Conservation (phyloP, 2,797 vertebrate genomes). For the Capromys pilorides region DNA sequence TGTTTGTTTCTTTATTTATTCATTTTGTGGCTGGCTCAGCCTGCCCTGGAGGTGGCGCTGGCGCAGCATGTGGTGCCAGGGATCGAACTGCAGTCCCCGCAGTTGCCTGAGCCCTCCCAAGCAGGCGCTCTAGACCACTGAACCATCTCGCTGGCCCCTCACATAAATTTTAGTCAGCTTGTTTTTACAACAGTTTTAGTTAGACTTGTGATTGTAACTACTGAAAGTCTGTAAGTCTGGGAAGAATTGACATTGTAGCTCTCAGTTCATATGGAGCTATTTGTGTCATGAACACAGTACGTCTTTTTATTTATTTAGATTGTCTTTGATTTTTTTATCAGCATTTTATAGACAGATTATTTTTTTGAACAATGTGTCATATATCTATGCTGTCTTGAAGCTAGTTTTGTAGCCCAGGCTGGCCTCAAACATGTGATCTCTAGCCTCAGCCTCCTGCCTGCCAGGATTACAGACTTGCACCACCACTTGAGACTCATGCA, state of each 20-base stretch:
- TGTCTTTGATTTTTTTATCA: not conserved
- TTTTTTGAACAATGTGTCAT: not conserved
- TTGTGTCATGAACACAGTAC: not conserved
- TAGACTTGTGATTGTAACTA: not conserved
- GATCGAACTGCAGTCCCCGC: too few species aligned
- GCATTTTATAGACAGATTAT: conserved; percentile 15
- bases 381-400: not conserved
- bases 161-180: not conserved
- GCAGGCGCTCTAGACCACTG: too few species aligned
- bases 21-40: too few species aligned
- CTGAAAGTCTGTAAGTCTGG: not conserved
- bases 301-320: not conserved
- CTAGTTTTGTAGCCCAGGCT: not conserved
- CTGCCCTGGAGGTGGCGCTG: too few species aligned
- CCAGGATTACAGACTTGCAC: not conserved
- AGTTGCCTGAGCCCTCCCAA: too few species aligned
- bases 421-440: not conserved
- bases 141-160: too few species aligned
- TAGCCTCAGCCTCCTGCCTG: not conserved
- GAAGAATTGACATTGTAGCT: not conserved
- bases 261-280: not conserved
- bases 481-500: not conserved
- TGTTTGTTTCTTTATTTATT: too few species aligned
- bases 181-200: not conserved
- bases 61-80: too few species aligned